These are phyloP conservation scores for Conomelus anceps DNA, from an alignment of 2,888 invertebrate species.

Conservation along the genomic window DNA sequence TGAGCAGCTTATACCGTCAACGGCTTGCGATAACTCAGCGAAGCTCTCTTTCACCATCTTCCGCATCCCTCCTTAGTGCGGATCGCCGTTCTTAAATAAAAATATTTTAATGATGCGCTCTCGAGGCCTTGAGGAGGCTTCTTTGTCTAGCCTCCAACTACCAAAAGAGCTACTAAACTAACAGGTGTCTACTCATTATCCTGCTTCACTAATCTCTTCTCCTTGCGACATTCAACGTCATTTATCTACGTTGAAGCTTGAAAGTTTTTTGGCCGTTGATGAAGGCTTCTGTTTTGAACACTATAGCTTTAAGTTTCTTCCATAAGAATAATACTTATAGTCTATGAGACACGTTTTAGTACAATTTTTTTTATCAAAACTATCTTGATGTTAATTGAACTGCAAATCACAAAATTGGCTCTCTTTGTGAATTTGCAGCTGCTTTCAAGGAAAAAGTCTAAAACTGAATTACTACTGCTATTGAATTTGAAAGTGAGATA, in stretches of 20 bases:
- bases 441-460: no score
- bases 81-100: not conserved
- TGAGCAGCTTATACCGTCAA: slow-evolving; percentile 31
- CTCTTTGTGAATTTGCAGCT: no score
- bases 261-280: not conserved
- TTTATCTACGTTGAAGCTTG: not conserved
- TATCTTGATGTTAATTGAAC: no score
- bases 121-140: not conserved
- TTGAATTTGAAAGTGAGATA: no score
- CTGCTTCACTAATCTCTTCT: not conserved
- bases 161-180: not conserved
- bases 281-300: no score
- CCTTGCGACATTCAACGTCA: not conserved
- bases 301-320: no score
- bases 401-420: no score
- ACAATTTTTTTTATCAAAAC: no score
- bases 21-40: slow-evolving; percentile 6
- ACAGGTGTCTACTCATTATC: not conserved
- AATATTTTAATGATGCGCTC: not conserved
- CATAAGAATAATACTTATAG: no score
- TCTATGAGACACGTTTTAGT: no score
- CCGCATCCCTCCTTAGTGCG: not conserved
- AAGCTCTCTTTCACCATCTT: not conserved
- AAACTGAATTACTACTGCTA: no score
- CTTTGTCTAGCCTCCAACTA: not conserved